phyloP scores from a whole-genome alignment of 2,888 invertebrate species.

The Elaeidobius kamerunicus region DNA sequence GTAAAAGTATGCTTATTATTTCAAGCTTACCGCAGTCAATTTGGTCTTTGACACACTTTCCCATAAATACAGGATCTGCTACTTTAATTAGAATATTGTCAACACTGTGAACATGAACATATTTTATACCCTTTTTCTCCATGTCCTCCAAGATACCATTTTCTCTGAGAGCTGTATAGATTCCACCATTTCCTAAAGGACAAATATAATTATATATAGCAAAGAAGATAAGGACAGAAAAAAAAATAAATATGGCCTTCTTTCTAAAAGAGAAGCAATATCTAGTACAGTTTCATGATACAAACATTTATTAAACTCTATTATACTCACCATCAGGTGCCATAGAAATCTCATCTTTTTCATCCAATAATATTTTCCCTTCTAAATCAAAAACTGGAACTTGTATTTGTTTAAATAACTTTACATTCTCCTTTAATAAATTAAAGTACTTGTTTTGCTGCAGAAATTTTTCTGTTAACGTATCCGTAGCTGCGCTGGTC shows the following conservation, averaged over 20 bases:
- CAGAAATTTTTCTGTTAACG: slow-evolving; percentile 79
- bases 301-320: no score
- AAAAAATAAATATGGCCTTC: neutral
- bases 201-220: slow-evolving; percentile 1
- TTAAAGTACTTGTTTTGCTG: slow-evolving; percentile 81
- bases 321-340: slow-evolving; percentile 76
- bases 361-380: slow-evolving; percentile 88
- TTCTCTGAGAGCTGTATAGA: slow-evolving; percentile 74
- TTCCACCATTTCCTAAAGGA: slow-evolving; percentile 64
- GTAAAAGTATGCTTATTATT: neutral
- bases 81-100: slow-evolving; percentile 98
- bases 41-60: slow-evolving; percentile 57
- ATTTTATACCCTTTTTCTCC: slow-evolving; percentile 72
- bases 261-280: no score
- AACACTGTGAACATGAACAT: slow-evolving; percentile 94
- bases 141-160: slow-evolving; percentile 79
- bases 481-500: slow-evolving; percentile 94
- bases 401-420: slow-evolving; percentile 88
- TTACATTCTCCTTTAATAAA: slow-evolving; percentile 73
- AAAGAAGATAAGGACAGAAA: neutral
- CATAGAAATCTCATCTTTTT: slow-evolving; percentile 73
- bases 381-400: slow-evolving; percentile 92
- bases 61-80: slow-evolving; percentile 95
- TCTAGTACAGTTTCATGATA: neutral
- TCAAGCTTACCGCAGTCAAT: slow-evolving; percentile 75